These are phyloP conservation scores for Calliopsis andreniformis DNA, from an alignment of 1,140 invertebrate genomes.

Conservation along the genomic window DNA sequence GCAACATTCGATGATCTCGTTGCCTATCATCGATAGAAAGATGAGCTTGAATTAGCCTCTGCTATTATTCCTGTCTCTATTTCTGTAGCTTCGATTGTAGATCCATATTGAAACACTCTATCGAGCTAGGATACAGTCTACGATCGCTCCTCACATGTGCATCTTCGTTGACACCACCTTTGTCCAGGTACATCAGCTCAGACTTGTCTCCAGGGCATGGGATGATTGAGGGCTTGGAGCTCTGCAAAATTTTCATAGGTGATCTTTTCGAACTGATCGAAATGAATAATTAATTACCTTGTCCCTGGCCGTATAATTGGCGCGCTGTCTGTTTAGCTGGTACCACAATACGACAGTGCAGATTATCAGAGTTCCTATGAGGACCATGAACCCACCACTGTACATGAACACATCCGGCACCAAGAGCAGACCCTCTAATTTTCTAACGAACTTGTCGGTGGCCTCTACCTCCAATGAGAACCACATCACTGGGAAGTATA, in stretches of 20 bases:
- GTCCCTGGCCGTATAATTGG: not conserved
- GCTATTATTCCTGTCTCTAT: not conserved
- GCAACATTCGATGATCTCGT: not conserved
- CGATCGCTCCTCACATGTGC: conserved; percentile 69
- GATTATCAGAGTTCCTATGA: conserved; percentile 68
- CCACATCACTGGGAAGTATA: conserved; percentile 90
- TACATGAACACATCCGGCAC: conserved; percentile 71
- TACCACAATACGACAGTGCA: not conserved
- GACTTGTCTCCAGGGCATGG: conserved; percentile 60
- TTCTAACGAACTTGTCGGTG: conserved; percentile 80
- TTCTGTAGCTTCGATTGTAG: conserved; percentile 16
- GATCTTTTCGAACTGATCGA: no score
- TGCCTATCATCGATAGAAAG: not conserved
- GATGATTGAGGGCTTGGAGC: not conserved
- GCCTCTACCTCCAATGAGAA: conserved; percentile 87
- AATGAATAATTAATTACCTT: conserved; percentile 1
- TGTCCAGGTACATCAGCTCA: conserved; percentile 76
- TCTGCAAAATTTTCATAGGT: conserved; percentile 18
- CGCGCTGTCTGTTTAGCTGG: conserved; percentile 40
- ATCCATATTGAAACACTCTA: not conserved
- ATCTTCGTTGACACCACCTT: conserved; percentile 63
- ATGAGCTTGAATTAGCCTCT: not conserved
- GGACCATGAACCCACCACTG: conserved; percentile 63
- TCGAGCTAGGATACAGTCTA: conserved; percentile 65
- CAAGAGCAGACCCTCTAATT: conserved; percentile 71